Evolutionary conservation across 2,888 invertebrate species (phyloP), one percentile per base, ranked within the genome.

Genomic region (Apotomis capreana): DNA sequence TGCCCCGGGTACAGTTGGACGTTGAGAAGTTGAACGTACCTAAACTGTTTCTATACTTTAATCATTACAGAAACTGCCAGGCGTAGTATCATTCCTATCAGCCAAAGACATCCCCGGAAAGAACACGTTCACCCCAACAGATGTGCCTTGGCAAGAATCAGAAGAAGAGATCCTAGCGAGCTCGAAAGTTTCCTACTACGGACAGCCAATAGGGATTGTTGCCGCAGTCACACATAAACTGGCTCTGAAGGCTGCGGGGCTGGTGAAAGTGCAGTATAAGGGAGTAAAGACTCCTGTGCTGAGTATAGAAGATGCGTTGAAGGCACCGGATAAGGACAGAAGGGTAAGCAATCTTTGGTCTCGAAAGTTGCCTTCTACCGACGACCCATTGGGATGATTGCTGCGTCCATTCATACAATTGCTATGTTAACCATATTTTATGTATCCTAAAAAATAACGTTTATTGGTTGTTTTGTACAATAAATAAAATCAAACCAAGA

Each of bases 121-220:
- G 71, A 97, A 97, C 84, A 85, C 87, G 26, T 95, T 95, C 78
- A 92, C 93, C 3, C 87, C 93, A 0, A 74, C 76, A 1, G 82
- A 84, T 1, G 82, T 89, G 0, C 93, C 85, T 4, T 93, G 82
- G 84, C 89, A 77, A 79, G 84, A 70, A 46, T 80, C 62, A 15
- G 86, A 78, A 0, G 95, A 95, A 79, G 94, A 94, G 78, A 85
- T 95, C 15, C 87, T 95, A 55, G 94, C 94, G 61, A 91, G 91
- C 69, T 94, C 92, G 9, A 86, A 88, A 0, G 79, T 96, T 0
- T 83, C 88, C 12, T 97, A 94, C 83, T 94, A 95, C 74, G 95
- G 96, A 0, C 97, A 98, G 80, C 95, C 97, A 0, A 81, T 97
- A 4, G 98, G 96, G 0, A 81, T 97, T 0, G 91, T 98, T 5